Percentiles rank a stretch among this genome's conserved stretches.
Conservation (phyloP, 2,113 vertebrate species). For the Zosterops hypoxanthus region DNA sequence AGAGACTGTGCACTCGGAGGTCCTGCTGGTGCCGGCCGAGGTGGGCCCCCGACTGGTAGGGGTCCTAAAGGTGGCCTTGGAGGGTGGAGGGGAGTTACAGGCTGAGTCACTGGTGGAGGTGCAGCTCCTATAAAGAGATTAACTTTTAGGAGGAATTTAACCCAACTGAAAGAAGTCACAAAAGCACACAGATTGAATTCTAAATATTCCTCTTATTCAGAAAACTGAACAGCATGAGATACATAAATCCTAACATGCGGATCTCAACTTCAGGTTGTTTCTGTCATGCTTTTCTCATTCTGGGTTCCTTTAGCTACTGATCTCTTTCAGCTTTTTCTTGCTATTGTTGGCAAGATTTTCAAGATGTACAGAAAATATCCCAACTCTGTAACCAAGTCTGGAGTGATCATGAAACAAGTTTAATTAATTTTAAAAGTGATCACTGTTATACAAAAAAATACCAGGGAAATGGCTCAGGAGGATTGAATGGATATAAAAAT, state of each 20-base stretch:
- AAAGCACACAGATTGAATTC: neutral
- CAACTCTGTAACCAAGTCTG: neutral
- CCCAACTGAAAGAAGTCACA: neutral
- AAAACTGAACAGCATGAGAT: neutral
- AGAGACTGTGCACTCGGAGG: conserved; percentile 57
- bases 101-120: conserved; percentile 76
- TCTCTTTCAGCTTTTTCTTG: neutral
- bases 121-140: conserved; percentile 71
- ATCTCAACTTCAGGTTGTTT: neutral
- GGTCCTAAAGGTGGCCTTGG: conserved; percentile 76
- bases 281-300: neutral
- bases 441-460: neutral
- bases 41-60: conserved; percentile 70
- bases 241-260: neutral
- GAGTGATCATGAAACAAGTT: neutral
- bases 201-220: neutral
- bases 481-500: neutral
- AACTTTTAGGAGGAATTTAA: neutral
- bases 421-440: neutral
- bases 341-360: neutral
- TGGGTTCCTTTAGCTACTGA: neutral
- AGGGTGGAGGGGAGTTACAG: conserved; percentile 77
- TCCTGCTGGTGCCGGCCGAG: conserved; percentile 69
- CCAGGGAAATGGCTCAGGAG: neutral
- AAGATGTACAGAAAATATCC: neutral